Conservation (phyloP, 2,888 invertebrate genomes). For the Mesorhabditis sp. region DNA sequence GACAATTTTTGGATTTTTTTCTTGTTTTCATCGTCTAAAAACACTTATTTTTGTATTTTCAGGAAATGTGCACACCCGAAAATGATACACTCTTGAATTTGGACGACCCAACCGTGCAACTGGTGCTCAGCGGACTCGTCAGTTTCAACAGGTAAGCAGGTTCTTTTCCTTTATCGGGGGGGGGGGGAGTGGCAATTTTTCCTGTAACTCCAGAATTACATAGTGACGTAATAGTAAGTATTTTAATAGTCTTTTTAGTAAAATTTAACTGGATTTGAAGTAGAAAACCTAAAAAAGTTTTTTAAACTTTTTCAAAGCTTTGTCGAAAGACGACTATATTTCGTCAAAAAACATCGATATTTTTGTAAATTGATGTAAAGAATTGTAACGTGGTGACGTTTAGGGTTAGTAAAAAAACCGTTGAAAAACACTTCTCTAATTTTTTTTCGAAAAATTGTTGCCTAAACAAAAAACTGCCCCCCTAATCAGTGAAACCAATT, state of each 20-base stretch:
- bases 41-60: conserved; percentile 9
- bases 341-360: too few species aligned
- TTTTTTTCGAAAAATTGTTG: too few species aligned
- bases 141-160: conserved; percentile 30
- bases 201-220: not conserved
- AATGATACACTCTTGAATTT: conserved; percentile 35
- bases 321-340: too few species aligned
- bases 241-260: too few species aligned
- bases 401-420: too few species aligned
- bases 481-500: too few species aligned
- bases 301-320: not conserved
- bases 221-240: not conserved
- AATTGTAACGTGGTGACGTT: too few species aligned
- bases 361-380: too few species aligned
- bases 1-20: not conserved
- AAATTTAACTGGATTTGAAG: not conserved
- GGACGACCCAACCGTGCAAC: conserved; percentile 26
- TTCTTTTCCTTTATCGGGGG: not conserved
- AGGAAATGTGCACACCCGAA: conserved; percentile 38
- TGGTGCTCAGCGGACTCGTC: conserved; percentile 32
- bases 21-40: not conserved
- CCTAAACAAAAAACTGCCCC: too few species aligned
- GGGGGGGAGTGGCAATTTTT: too few species aligned
- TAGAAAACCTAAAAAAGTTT: not conserved
- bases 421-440: too few species aligned